Conservation (phyloP, 2,888 invertebrate species). For the Acanthacorydalis orientalis region DNA sequence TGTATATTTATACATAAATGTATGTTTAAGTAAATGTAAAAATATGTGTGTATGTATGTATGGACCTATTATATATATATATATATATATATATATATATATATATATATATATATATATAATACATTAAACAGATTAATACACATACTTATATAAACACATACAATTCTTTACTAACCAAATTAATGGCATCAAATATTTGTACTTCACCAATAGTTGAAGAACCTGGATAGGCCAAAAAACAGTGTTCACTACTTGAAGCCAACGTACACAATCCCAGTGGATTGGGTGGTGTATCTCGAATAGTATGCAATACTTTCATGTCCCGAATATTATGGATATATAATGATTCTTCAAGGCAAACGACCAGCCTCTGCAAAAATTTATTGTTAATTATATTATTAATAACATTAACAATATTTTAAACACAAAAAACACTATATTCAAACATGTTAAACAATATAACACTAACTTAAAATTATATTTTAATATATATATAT, state of each 20-base stretch:
- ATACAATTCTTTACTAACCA: constrained; percentile 37
- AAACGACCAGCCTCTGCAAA: constrained; percentile 78
- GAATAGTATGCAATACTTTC: constrained; percentile 95
- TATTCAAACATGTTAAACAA: no score
- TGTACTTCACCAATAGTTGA: constrained; percentile 87
- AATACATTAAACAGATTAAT: neutral
- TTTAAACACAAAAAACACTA: no score
- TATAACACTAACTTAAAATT: no score
- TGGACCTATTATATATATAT: no score
- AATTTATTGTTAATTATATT: neutral
- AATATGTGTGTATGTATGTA: no score
- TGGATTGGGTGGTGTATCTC: constrained; percentile 93
- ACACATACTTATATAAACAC: neutral
- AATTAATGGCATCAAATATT: constrained; percentile 82
- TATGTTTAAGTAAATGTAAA: no score
- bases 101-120: no score
- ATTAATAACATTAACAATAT: no score
- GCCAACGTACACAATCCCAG: constrained; percentile 84
- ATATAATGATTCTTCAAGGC: constrained; percentile 92
- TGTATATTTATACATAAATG: no score
- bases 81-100: no score
- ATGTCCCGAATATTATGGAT: constrained; percentile 98
- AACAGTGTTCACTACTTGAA: constrained; percentile 77
- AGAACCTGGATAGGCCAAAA: constrained; percentile 93
- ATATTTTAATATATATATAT: no score